Evolutionary conservation across 2,113 vertebrate genomes (phyloP), one percentile per base, ranked within the genome.

Genomic region (Corvus cornix): DNA sequence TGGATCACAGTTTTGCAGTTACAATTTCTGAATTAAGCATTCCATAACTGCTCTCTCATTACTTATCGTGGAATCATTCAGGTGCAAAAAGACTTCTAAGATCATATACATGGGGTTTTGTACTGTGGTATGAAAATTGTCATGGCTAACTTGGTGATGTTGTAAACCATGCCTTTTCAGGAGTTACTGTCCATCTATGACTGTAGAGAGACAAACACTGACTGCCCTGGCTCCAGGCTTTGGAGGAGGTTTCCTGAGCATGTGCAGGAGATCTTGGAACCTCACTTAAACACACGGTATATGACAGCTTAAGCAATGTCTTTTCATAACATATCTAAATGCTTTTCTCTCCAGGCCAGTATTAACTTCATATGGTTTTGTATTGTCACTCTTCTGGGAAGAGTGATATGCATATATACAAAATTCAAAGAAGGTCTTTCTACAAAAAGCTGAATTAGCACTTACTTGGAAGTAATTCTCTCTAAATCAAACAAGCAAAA

Each of bases 241-340:
- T 99, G 99, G 99, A 99, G 98, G 79, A 98, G 98, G 81, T 99
- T 99, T 97, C 99, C 99, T 37, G 99, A 99, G 73, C 99, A 99
- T 5, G 98, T 99, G 93, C 99, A 99, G 81, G 99, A 99, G 97
- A 99, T 99, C 66, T 96, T 99, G 95, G 99, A 99, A 95, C 99
- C 99, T 72, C 99, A 99, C 93, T 98, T 99, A 63, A 99, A 99
- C 97, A 99, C 99, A 97, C 98, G 99, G 99, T 99, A 87, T 81
- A 20, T 55, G 16, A 70, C 37, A 94, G 16, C 21, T 78, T 44
- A 33, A 53, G 8, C 18, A n/a, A 59, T 74, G 44, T 53, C 2
- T 56, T 83, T 59, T 44, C 31, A 2, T 41, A 52, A 72, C 20
- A 81, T 3, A 19, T 66, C 27, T 63, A 46, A 48, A 4, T 14